phyloP scores from a whole-genome alignment of 92 coral and sea anemone species.

The Siderastrea radians region DNA sequence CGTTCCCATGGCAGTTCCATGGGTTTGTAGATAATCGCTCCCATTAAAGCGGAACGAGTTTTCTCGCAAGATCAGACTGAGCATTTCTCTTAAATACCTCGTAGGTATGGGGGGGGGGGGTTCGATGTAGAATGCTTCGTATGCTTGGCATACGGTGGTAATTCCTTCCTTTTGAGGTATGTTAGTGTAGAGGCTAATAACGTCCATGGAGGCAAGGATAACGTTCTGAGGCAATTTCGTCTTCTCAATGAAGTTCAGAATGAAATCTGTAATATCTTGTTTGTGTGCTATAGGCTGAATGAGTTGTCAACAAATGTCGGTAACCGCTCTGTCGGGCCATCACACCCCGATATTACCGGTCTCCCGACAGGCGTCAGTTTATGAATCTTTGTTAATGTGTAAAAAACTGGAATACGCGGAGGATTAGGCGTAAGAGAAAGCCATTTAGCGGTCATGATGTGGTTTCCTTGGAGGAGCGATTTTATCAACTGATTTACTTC shows the following conservation, averaged over 20 bases:
- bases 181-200: no score
- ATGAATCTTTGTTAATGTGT: slow-evolving; percentile 41
- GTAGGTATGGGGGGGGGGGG: no score
- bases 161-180: no score
- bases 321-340: slow-evolving; percentile 9
- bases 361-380: slow-evolving; percentile 20
- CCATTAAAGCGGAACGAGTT: no score
- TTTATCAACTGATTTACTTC: background rate
- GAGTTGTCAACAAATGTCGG: slow-evolving; percentile 35
- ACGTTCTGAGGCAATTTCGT: background rate
- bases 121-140: no score
- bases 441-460: slow-evolving; percentile 35
- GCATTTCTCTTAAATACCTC: no score
- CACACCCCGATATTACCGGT: background rate
- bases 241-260: background rate
- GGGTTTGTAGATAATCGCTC: no score
- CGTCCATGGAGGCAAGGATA: background rate
- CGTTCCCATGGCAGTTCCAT: no score
- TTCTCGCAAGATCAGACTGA: no score
- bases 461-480: background rate
- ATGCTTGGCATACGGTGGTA: no score
- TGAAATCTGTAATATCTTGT: background rate
- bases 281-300: slow-evolving; percentile 26
- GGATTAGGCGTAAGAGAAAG: slow-evolving; percentile 26
- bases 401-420: slow-evolving; percentile 28